Evolutionary conservation across 2,113 vertebrate genomes (phyloP), one percentile per base, ranked within the genome.

Genomic region (Physeter macrocephalus): DNA sequence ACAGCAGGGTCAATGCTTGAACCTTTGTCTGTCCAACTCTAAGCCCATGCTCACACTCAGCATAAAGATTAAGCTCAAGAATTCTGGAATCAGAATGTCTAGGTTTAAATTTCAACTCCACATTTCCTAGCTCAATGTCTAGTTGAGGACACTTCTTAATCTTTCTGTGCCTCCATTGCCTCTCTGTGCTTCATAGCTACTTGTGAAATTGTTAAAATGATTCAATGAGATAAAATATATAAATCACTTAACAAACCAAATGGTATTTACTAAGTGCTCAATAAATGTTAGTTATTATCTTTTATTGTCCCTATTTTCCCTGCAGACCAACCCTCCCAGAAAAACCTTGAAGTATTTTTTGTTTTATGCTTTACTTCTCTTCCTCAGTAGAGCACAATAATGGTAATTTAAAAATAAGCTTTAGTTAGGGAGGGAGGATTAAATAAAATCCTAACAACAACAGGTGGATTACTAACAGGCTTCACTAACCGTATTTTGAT

Each of bases 331-430:
- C 0, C 2, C 5, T 92, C 15, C n/a, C 41, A 36, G 25, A 4
- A 31, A 39, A 94, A 9, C 1, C 2, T 41, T n/a, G 7, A 77
- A 5, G 7, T 21, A 1, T 25, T 72, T 92, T 94, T 71, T n/a
- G 25, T 34, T 85, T 90, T 84, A 29, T 59, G 27, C 52, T 93
- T 77, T 36, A 57, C 17, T 95, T 93, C 84, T 78, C 69, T 97
- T 94, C 21, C 46, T 83, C 54, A 64, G 34, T 57, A 92, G 49
- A 82, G 8, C 43, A 43, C 31, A 92, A 78, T 61, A 67, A 83
- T 57, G 17, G 15, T 36, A 36, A 52, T 43, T 84, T 41, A 21
- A 84, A n/a, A 77, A 61, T 34, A 71, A 86, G 23, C 6, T 3
- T 41, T 59, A 43, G 17, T n/a, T 69, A 23, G 12, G 36, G 10